phyloP scores from a whole-genome alignment of 2,888 invertebrate species.

The Amphipoea oculea region DNA sequence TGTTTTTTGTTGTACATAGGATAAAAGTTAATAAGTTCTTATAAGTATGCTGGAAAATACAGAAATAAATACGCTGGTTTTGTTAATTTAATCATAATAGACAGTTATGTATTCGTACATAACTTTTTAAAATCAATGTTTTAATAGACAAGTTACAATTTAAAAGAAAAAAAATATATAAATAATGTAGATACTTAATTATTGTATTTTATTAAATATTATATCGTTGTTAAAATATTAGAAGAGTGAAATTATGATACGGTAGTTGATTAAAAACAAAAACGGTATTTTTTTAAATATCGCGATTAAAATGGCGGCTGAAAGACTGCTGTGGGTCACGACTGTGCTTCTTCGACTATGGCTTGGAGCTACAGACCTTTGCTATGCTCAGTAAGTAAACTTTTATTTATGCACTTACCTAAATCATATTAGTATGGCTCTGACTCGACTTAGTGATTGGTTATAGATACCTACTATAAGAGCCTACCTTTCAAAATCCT shows the following conservation, averaged over 20 bases:
- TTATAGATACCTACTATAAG: no score
- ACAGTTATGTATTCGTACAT: constrained; percentile 50
- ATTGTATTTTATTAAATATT: neutral
- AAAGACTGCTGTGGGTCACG: constrained; percentile 81
- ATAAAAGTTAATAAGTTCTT: neutral
- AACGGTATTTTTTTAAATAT: constrained; percentile 37
- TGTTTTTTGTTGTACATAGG: constrained; percentile 15
- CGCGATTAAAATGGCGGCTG: constrained; percentile 79
- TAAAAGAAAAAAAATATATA: neutral
- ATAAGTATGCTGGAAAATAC: constrained; percentile 34
- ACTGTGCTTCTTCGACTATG: constrained; percentile 83
- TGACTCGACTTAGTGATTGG: no score
- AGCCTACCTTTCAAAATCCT: no score
- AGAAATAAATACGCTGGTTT: neutral
- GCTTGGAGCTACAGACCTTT: constrained; percentile 87
- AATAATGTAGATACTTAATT: constrained; percentile 37
- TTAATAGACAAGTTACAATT: neutral
- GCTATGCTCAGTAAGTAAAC: constrained; percentile 87
- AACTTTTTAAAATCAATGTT: constrained; percentile 47
- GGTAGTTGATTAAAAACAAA: constrained; percentile 7
- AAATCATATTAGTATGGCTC: no score
- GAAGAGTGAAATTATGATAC: constrained; percentile 22
- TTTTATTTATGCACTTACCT: no score
- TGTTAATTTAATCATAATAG: neutral
- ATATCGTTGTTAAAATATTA: constrained; percentile 1